Evolutionary conservation across 2,888 invertebrate genomes (phyloP).

Genomic region (Perdita meconis): DNA sequence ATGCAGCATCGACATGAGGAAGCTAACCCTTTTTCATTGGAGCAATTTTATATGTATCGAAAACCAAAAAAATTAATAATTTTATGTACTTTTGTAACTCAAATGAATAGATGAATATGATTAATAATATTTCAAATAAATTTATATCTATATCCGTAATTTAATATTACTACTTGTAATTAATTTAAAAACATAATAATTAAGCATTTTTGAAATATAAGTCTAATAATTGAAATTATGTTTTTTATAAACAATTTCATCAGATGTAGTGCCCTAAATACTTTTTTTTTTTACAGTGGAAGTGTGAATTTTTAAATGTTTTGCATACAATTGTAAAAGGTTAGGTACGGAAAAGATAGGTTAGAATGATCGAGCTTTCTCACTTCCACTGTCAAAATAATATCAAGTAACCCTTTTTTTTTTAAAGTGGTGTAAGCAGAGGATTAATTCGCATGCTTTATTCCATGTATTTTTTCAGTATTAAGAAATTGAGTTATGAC

Average conservation of each 20-base stretch:
- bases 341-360: neutral
- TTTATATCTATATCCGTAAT: too few species aligned
- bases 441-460: constrained; percentile 19
- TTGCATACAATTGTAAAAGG: neutral
- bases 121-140: too few species aligned
- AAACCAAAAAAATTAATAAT: too few species aligned
- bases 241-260: neutral
- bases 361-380: neutral
- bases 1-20: too few species aligned
- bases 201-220: neutral
- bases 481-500: constrained; percentile 26
- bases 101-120: too few species aligned
- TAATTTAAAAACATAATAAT: too few species aligned
- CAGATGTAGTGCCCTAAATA: neutral
- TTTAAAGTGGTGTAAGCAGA: neutral
- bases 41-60: too few species aligned
- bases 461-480: neutral
- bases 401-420: constrained; percentile 16
- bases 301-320: constrained; percentile 1
- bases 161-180: too few species aligned
- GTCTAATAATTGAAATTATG: neutral
- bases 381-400: constrained; percentile 11
- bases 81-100: too few species aligned
- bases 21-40: too few species aligned
- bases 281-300: neutral